Conservation (phyloP, 92 coral and sea anemone species). For the Anthopleura xanthogrammica region DNA sequence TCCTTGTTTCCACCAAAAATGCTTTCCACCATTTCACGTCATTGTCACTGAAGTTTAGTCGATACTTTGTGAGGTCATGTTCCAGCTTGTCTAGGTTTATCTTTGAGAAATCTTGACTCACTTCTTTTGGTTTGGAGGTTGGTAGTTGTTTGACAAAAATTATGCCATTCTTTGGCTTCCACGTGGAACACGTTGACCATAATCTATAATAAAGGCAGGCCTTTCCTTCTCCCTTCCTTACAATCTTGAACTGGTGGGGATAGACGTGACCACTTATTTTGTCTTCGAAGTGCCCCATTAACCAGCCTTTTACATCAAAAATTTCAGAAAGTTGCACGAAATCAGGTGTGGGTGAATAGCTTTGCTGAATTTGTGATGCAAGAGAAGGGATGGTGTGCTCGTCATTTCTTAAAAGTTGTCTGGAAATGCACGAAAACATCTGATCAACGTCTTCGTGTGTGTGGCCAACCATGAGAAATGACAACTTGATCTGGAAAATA, state of each 20-base stretch:
- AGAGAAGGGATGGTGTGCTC: neutral
- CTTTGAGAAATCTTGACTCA: neutral
- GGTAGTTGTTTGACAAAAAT: neutral
- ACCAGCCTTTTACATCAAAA: conserved; percentile 20
- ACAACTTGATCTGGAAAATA: conserved; percentile 45
- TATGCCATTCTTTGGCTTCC: conserved; percentile 16
- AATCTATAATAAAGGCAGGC: neutral
- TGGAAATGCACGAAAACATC: conserved; percentile 2
- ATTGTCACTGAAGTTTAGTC: neutral
- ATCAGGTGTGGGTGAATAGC: neutral
- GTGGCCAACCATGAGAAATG: conserved; percentile 58
- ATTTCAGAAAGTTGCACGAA: neutral
- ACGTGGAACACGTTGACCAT: conserved; percentile 21
- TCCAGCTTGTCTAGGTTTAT: neutral
- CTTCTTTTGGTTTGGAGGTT: neutral
- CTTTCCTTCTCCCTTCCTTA: neutral
- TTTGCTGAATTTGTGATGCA: neutral
- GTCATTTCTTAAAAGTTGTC: neutral
- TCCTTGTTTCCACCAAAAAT: neutral
- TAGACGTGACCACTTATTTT: conserved; percentile 12
- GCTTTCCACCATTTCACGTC: neutral
- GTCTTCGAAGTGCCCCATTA: conserved; percentile 18
- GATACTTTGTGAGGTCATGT: neutral
- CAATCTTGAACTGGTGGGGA: conserved; percentile 23
- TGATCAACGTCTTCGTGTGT: conserved; percentile 60